phyloP scores from a whole-genome alignment of 1,140 invertebrate species.

The Camponotus pennsylvanicus region DNA sequence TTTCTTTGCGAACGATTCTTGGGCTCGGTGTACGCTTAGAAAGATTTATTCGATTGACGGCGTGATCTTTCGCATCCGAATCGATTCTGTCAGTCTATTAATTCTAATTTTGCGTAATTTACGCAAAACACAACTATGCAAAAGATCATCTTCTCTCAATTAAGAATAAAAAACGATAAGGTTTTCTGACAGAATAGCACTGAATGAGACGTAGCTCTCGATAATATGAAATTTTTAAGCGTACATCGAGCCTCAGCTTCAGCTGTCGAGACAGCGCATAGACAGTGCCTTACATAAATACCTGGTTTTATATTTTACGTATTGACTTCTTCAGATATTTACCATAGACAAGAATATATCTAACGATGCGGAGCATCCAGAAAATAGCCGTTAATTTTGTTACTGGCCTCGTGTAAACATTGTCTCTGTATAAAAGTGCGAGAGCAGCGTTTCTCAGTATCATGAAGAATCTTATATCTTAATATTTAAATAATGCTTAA shows the following conservation, averaged over 20 bases:
- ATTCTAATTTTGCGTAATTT: background rate
- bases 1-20: constrained; percentile 67
- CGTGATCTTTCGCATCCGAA: no score
- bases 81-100: no score
- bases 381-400: constrained; percentile 49
- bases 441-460: constrained; percentile 45
- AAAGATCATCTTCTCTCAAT: background rate
- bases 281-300: constrained; percentile 75
- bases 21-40: constrained; percentile 29
- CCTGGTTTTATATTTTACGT: constrained; percentile 73
- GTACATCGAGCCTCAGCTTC: constrained; percentile 57
- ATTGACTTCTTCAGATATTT: constrained; percentile 73
- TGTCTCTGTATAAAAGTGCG: constrained; percentile 65
- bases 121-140: background rate
- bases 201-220: background rate
- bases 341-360: constrained; percentile 71
- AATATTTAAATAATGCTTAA: background rate
- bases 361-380: constrained; percentile 42
- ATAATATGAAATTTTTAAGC: background rate
- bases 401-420: constrained; percentile 72
- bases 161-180: background rate
- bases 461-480: background rate
- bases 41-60: background rate
- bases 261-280: constrained; percentile 71
- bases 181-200: background rate